phyloP scores from a whole-genome alignment of 2,888 invertebrate species.

The Tenthredo scrophulariae region DNA sequence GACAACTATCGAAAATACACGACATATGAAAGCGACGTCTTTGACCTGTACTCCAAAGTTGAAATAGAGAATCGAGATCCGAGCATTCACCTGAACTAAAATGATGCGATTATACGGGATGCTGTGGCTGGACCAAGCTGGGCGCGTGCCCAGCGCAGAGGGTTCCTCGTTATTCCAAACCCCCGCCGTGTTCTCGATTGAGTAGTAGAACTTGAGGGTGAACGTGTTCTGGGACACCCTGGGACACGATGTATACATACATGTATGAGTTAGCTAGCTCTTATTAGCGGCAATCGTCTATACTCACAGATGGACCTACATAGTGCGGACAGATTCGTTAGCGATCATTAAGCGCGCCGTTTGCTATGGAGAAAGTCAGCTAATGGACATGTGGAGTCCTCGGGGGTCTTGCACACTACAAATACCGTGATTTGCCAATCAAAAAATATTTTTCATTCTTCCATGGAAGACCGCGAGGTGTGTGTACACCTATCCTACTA shows the following conservation, averaged over 20 bases:
- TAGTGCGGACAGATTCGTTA: conserved; percentile 74
- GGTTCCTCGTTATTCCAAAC: conserved; percentile 70
- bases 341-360: conserved; percentile 69
- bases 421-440: conserved; percentile 17
- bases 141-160: conserved; percentile 67
- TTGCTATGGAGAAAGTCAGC: conserved; percentile 49
- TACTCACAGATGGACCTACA: conserved; percentile 70
- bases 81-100: conserved; percentile 12
- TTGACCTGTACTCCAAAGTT: background rate
- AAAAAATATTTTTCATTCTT: conserved; percentile 29
- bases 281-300: conserved; percentile 67
- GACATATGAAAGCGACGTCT: background rate
- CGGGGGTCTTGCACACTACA: conserved; percentile 8
- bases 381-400: conserved; percentile 44
- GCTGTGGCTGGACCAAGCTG: conserved; percentile 33
- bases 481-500: background rate
- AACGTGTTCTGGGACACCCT: conserved; percentile 60
- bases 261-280: conserved; percentile 60
- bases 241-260: conserved; percentile 53
- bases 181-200: conserved; percentile 67
- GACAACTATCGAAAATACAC: background rate
- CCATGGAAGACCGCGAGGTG: background rate
- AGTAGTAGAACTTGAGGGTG: conserved; percentile 55
- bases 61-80: background rate
- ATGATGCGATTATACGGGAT: conserved; percentile 25